Base-by-base conservation (phyloP, 2,888 invertebrate genomes). In the Drosophila paranaensis region DNA sequence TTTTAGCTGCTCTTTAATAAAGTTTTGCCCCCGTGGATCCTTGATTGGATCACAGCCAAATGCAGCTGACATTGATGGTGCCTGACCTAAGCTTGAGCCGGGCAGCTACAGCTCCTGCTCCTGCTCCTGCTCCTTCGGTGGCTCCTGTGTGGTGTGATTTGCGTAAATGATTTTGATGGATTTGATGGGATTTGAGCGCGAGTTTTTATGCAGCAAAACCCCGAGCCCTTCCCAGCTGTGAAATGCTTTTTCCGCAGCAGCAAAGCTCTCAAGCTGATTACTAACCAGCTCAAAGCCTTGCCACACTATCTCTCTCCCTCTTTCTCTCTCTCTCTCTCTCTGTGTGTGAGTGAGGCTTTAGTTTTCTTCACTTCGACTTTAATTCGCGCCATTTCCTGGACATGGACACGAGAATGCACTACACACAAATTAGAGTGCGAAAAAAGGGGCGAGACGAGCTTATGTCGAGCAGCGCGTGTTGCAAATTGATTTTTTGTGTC, bases 101-200 rank as follows among this genome's bases (percentile, higher is more conserved):
- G 39, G 33, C 57, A 11, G 11, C 20, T 43, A 6, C 20, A 16
- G 20, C 43, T 43, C 10, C 42, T 5, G 42, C n/a, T 54, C 6
- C 39, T 20, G 55, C 33, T 55, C 4, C 16, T n/a, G 40, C 40
- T 40, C 16, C 55, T 42, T 8, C 33, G 9, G 3, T 27, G 30
- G 16, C 42, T 54, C 39, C 40, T 64, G 51, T 66, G 77, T 54
- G 20, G 65, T 69, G 81, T 71, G 87, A 84, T 84, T 87, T 84
- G 82, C 80, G 76, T 85, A 85, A 85, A 87, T 82, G 84, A 87
- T 87, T 87, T 85, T 85, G 84, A 85, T 85, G 84, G 84, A 82
- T 84, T 84, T 84, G 87, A 84, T 84, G 71, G 87, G 87, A 84
- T 84, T 83, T 83, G 48, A 69, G 73, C 69, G 65, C 63, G 67